These are phyloP conservation scores for Acrocephalus arundinaceus DNA, from an alignment of 2,113 vertebrate genomes.

Conservation along the genomic window DNA sequence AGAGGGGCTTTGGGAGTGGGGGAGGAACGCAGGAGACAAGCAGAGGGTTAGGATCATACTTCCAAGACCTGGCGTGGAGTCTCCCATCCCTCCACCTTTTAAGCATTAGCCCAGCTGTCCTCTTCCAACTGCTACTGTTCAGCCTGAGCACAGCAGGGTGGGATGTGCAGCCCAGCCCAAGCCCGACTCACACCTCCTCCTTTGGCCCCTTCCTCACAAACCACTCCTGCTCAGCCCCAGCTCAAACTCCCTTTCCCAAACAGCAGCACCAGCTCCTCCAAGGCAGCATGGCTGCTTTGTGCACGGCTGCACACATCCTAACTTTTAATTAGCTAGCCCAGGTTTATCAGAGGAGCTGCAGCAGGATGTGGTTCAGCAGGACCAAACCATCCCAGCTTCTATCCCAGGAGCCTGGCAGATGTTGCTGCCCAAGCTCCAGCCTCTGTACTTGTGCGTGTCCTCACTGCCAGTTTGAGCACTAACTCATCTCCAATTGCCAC, in stretches of 20 bases:
- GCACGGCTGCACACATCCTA: accelerated
- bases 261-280: not conserved
- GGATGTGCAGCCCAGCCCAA: not conserved
- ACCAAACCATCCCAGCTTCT: not conserved
- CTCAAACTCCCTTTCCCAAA: not conserved
- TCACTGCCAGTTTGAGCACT: not conserved
- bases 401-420: not conserved
- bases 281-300: accelerated
- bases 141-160: not conserved
- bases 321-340: not conserved
- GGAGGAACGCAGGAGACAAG: conserved; percentile 8
- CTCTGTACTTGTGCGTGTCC: not conserved
- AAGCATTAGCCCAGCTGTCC: not conserved
- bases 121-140: not conserved
- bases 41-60: not conserved
- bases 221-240: not conserved
- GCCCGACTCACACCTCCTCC: not conserved
- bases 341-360: conserved; percentile 29
- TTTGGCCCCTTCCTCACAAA: not conserved
- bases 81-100: not conserved
- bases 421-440: not conserved
- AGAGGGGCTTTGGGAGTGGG: conserved; percentile 14
- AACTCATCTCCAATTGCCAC: not conserved
- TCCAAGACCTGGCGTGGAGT: not conserved
- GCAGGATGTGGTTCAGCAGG: conserved; percentile 19